Percentiles rank a stretch among this genome's conserved stretches.
Evolutionary conservation across 2,797 vertebrate species (phyloP).

Genomic region (Gymnothorax reevesii): DNA sequence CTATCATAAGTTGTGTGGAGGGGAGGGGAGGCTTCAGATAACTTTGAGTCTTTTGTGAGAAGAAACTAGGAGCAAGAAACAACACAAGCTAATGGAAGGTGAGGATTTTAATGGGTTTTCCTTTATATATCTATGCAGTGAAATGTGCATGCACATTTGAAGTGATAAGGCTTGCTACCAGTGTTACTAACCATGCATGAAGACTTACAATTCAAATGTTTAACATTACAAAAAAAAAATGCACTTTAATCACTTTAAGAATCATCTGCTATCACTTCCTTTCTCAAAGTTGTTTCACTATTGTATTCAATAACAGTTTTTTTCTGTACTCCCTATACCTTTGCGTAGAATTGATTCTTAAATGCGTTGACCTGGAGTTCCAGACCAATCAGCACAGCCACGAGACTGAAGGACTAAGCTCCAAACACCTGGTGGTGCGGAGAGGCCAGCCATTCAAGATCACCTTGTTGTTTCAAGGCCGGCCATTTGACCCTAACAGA

Average conservation of each 20-base stretch:
- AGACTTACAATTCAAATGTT: neutral
- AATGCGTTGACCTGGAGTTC: constrained; percentile 57
- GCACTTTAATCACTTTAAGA: neutral
- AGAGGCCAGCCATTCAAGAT: constrained; percentile 67
- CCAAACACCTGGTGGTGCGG: constrained; percentile 65
- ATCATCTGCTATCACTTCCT: neutral
- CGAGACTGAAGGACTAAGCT: constrained; percentile 61
- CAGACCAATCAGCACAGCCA: constrained; percentile 61
- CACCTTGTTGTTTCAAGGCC: constrained; percentile 53
- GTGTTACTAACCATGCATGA: neutral
- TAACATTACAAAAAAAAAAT: neutral
- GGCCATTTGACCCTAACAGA: constrained; percentile 52
- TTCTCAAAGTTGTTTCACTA: neutral
- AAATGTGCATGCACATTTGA: neutral
- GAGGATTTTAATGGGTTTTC: constrained; percentile 37
- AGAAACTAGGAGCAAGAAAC: neutral
- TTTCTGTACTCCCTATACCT: neutral
- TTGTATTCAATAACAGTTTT: neutral
- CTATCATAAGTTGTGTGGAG: constrained; percentile 47
- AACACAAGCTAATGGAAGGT: constrained; percentile 63
- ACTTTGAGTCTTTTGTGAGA: neutral
- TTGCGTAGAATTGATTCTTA: constrained; percentile 57
- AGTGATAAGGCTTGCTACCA: neutral
- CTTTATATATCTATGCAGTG: neutral
- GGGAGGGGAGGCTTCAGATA: neutral